Base-by-base conservation (phyloP, 2,888 invertebrate genomes). In the Zele albiditarsus region DNA sequence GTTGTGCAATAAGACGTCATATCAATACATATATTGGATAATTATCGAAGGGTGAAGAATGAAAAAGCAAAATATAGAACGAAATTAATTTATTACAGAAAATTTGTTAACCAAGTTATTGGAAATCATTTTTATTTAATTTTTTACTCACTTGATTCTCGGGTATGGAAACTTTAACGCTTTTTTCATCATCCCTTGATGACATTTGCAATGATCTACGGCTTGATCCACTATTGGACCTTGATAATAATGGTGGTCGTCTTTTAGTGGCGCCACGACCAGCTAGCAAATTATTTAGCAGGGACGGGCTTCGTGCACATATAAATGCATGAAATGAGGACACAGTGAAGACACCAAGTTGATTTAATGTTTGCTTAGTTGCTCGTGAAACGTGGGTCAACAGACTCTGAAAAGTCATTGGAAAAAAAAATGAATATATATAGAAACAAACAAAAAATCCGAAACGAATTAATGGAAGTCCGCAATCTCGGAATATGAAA, bases 301-400 rank as follows among this genome's bases (percentile, higher is more conserved):
- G 91, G 74, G 97, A 97, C 53, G 98, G 98, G 85, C 97, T 97
- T 80, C 98, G 94, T 76, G 98, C 98, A 90, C 98, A 98, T 84
- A 98, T 98, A 90, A 98, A 97, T 82, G 98, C 98, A 90, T 98
- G 98, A 92, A 98, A 97, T 81, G 98, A 98, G 75, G 98, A 98
- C 83, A 98, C 98, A 71, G 98, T 98, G 92, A 98, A 98, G 85
- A 98, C 97, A 78, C 98, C 98, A 86, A 98, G 92, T 89, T 97
- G 96, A 91, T 98, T 97, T 86, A 98, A 91, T 66, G 96, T 97
- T 86, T 95, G 95, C 92, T 98, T 98, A 82, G 98, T 98, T 84
- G 96, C 95, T 84, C 97, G 95, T 31, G 98, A 98, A 77, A 98
- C 98, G 91, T 97, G 97, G 74, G 97, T 97, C 86, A 98, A 92